Evolutionary conservation across 2,113 vertebrate genomes (phyloP).

Genomic region (Phoxinus phoxinus): DNA sequence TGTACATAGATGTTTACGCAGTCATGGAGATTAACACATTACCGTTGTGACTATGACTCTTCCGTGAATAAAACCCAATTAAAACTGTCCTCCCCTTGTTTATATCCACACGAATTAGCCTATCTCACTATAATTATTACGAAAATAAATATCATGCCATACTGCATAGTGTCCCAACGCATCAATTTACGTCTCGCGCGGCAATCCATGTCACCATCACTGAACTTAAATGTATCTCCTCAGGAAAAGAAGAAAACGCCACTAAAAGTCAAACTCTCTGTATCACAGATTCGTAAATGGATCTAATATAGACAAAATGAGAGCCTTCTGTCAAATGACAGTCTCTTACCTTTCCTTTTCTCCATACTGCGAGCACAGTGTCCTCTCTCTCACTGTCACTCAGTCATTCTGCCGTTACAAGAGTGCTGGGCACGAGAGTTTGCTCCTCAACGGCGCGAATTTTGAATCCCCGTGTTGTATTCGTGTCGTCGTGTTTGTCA

Average conservation of each 20-base stretch:
- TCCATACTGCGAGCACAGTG: slow-evolving; percentile 57
- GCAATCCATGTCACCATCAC: neutral
- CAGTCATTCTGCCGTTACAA: slow-evolving; percentile 38
- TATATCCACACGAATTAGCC: neutral
- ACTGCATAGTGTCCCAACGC: neutral
- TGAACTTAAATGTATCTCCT: slow-evolving; percentile 9
- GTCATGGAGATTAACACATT: neutral
- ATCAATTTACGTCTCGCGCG: neutral
- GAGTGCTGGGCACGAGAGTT: slow-evolving; percentile 15
- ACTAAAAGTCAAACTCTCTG: neutral
- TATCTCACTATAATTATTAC: neutral
- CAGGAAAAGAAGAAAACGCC: neutral
- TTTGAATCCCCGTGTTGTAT: slow-evolving; percentile 20
- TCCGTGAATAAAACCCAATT: neutral
- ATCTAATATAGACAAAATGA: neutral
- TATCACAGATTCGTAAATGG: neutral
- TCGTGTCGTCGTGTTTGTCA: neutral
- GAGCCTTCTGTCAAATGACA: neutral
- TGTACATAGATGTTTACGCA: neutral
- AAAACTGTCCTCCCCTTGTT: neutral
- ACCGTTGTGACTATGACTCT: neutral
- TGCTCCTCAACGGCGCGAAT: slow-evolving; percentile 31
- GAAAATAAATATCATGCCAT: neutral
- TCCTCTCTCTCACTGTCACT: slow-evolving; percentile 46
- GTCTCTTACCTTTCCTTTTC: slow-evolving; percentile 64